Conservation (phyloP, 2,888 invertebrate species). For the Drosophila emarginata region DNA sequence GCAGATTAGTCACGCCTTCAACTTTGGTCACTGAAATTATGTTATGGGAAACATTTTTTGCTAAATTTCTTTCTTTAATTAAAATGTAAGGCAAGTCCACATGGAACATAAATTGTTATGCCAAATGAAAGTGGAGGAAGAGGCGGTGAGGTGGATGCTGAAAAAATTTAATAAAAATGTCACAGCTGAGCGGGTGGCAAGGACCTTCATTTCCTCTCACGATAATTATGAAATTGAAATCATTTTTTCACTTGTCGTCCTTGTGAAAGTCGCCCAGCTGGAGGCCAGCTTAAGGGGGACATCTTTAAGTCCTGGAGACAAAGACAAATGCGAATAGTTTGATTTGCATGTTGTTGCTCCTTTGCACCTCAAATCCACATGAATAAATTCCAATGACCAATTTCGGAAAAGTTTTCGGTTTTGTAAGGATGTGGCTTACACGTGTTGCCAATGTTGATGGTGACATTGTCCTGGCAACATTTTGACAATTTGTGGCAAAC, state of each 20-base stretch:
- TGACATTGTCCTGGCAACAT: conserved; percentile 17
- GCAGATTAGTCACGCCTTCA: conserved; percentile 1
- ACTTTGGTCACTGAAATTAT: conserved; percentile 2
- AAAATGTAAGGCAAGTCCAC: conserved; percentile 16
- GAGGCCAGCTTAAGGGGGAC: conserved; percentile 6
- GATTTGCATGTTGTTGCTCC: conserved; percentile 19
- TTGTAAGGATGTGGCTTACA: conserved; percentile 16
- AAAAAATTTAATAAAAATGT: conserved; percentile 29
- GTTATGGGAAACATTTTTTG: neutral
- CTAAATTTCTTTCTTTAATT: conserved; percentile 18
- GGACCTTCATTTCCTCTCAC: neutral
- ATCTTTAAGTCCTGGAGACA: conserved; percentile 6
- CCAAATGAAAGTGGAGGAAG: neutral
- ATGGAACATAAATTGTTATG: conserved; percentile 13
- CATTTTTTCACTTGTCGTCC: conserved; percentile 23
- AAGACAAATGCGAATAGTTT: conserved; percentile 11
- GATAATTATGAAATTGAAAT: conserved; percentile 35
- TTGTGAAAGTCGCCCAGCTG: conserved; percentile 1
- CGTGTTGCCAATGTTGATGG: conserved; percentile 10
- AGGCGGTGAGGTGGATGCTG: neutral
- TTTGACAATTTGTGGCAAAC: conserved; percentile 29
- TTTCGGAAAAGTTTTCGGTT: conserved; percentile 10
- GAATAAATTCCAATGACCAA: conserved; percentile 26
- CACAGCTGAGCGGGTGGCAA: conserved; percentile 17
- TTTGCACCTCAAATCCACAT: conserved; percentile 14